phyloP scores from a whole-genome alignment of 2,888 invertebrate species.

The Chydorus sphaericus region DNA sequence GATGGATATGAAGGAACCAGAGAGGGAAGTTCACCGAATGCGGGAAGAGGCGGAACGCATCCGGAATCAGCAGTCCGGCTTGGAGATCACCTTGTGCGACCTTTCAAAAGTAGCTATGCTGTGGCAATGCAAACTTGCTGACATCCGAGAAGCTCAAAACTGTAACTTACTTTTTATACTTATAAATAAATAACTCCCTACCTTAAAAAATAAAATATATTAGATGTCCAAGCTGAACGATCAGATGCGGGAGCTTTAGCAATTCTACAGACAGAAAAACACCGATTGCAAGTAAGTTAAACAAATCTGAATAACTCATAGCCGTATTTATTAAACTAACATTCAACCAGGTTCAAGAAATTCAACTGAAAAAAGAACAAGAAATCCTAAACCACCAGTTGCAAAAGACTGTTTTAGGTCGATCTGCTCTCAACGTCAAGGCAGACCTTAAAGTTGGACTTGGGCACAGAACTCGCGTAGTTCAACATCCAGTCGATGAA shows the following conservation, averaged over 20 bases:
- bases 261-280: conserved; percentile 64
- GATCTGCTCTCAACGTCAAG: conserved; percentile 9
- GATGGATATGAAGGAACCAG: conserved; percentile 3
- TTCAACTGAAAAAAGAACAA: conserved; percentile 7
- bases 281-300: conserved; percentile 55
- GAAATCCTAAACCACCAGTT: conserved; percentile 12
- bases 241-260: conserved; percentile 53
- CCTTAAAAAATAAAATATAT: too few relatives aligned
- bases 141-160: conserved; percentile 54
- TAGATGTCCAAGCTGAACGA: conserved; percentile 46
- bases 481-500: neutral
- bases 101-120: conserved; percentile 10
- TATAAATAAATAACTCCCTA: too few relatives aligned
- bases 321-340: conserved; percentile 15
- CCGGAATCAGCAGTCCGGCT: conserved; percentile 8
- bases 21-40: conserved; percentile 1
- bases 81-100: conserved; percentile 15
- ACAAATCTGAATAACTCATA: neutral
- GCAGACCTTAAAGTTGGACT: conserved; percentile 1
- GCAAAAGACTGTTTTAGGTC: conserved; percentile 10
- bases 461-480: neutral
- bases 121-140: conserved; percentile 64
- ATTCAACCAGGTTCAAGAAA: conserved; percentile 2
- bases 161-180: too few relatives aligned
- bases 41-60: neutral